phyloP scores from a whole-genome alignment of 2,797 vertebrate species.

The Chelonia mydas region DNA sequence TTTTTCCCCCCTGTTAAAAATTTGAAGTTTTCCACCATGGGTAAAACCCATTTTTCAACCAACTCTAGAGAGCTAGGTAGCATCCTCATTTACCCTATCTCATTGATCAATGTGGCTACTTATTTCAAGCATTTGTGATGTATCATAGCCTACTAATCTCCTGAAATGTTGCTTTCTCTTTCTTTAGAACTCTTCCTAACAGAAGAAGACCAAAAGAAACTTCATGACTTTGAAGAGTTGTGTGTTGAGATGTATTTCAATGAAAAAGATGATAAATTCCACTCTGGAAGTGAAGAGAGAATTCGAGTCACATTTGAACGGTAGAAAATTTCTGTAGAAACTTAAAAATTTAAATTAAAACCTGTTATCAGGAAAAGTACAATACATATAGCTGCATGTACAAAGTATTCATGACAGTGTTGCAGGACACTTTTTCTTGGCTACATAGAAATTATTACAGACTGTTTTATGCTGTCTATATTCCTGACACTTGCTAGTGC shows the following conservation, averaged over 20 bases:
- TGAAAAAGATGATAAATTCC: constrained; percentile 97
- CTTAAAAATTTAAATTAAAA: not conserved
- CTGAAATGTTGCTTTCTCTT: not conserved
- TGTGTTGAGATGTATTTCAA: constrained; percentile 99
- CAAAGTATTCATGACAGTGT: not conserved
- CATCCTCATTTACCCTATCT: not conserved
- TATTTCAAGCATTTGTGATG: not conserved
- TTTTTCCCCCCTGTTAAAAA: not conserved
- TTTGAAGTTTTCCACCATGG: not conserved
- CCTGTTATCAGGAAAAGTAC: not conserved
- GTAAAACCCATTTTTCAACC: not conserved
- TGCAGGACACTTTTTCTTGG: not conserved
- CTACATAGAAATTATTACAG: not conserved
- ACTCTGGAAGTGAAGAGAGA: constrained; percentile 96
- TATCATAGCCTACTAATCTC: not conserved
- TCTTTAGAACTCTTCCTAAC: constrained; percentile 94
- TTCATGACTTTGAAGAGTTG: constrained; percentile 98
- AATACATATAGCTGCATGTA: not conserved
- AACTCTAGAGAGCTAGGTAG: not conserved
- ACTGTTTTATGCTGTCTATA: not conserved
- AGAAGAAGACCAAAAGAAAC: constrained; percentile 99
- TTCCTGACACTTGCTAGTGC: not conserved
- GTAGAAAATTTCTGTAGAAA: constrained; percentile 74
- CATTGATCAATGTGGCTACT: not conserved
- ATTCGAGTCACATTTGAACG: constrained; percentile 98